Evolutionary conservation across 2,113 vertebrate species (phyloP).

Genomic region (Oryzias curvinotus): DNA sequence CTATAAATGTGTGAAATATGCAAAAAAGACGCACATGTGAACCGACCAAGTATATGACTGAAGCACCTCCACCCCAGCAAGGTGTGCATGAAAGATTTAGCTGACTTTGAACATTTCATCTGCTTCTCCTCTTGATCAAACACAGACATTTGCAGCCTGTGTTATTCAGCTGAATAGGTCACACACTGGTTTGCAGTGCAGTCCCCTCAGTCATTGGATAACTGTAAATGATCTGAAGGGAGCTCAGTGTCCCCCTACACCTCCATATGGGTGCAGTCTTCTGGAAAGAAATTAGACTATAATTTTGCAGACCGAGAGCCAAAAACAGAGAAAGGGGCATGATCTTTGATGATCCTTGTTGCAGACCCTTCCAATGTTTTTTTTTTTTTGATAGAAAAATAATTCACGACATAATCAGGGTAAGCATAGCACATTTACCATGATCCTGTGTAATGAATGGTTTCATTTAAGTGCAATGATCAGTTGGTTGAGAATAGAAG

Average conservation of each 20-base stretch:
- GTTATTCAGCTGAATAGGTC: constrained; percentile 37
- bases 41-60: constrained; percentile 13
- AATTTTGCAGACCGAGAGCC: constrained; percentile 49
- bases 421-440: no score
- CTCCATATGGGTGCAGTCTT: constrained; percentile 66
- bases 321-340: constrained; percentile 20
- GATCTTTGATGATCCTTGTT: background rate
- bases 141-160: constrained; percentile 19
- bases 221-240: constrained; percentile 67
- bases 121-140: constrained; percentile 21
- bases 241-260: constrained; percentile 61
- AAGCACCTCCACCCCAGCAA: constrained; percentile 35
- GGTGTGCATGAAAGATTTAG: constrained; percentile 36
- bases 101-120: constrained; percentile 28
- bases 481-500: no score
- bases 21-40: constrained; percentile 22
- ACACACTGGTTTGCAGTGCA: constrained; percentile 32
- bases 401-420: no score
- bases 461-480: no score
- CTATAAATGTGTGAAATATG: constrained; percentile 9
- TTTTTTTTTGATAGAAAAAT: background rate
- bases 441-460: no score
- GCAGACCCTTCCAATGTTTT: background rate
- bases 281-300: constrained; percentile 71
- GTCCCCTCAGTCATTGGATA: constrained; percentile 45